Evolutionary conservation across 2,797 vertebrate genomes (phyloP).

Genomic region (Falco naumanni): DNA sequence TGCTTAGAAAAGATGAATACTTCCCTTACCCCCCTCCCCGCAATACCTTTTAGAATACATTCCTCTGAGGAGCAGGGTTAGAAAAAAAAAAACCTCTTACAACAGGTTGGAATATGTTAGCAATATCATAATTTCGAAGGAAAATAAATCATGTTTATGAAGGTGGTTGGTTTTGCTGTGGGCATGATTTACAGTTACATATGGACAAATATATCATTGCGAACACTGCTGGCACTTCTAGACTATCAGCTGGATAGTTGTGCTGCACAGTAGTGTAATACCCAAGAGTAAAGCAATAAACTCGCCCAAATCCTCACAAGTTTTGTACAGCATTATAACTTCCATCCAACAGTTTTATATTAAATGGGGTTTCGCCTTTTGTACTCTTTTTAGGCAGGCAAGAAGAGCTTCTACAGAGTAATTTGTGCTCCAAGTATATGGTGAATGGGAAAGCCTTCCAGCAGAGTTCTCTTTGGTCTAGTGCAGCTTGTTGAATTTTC

Average conservation of each 20-base stretch:
- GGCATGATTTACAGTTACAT: neutral
- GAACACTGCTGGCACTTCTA: neutral
- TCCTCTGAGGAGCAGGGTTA: neutral
- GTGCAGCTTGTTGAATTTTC: neutral
- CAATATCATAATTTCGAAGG: neutral
- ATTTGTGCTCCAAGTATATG: neutral
- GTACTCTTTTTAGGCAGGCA: neutral
- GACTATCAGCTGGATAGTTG: neutral
- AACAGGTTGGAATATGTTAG: neutral
- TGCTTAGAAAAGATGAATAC: neutral
- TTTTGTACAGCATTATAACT: neutral
- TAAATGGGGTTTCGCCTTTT: neutral
- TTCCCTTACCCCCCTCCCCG: no score
- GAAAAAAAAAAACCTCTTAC: neutral
- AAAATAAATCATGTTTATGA: neutral
- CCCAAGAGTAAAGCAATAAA: neutral
- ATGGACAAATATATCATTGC: neutral
- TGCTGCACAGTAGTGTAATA: neutral
- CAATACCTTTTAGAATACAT: neutral
- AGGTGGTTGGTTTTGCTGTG: neutral
- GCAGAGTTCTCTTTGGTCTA: neutral
- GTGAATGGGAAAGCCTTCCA: neutral
- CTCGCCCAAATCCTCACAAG: neutral
- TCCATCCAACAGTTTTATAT: neutral
- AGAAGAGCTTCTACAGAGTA: neutral